These are phyloP conservation scores for Tachina grossa DNA, from an alignment of 2,888 invertebrate species.

Conservation along the genomic window DNA sequence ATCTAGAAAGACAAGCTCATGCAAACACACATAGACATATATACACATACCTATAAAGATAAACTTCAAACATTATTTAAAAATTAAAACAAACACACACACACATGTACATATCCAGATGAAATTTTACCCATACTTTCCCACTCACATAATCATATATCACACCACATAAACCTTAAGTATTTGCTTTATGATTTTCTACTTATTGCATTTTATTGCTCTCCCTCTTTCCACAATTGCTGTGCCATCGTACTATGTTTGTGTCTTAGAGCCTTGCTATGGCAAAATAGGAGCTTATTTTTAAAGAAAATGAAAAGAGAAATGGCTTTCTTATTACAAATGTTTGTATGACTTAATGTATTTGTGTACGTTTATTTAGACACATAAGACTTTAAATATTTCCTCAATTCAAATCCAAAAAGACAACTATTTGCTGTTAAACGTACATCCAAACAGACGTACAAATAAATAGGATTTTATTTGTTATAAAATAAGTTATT, in stretches of 20 bases:
- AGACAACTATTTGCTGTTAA: conserved; percentile 25
- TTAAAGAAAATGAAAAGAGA: neutral
- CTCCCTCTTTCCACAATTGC: neutral
- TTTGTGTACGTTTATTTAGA: conserved; percentile 25
- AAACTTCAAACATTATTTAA: conserved; percentile 29
- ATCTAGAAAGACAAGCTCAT: neutral
- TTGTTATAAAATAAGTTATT: conserved; percentile 4
- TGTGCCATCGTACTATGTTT: neutral
- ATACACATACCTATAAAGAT: neutral
- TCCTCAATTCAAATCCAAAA: conserved; percentile 49
- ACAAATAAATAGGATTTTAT: neutral
- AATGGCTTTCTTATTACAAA: conserved; percentile 20
- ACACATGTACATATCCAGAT: neutral
- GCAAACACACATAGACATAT: neutral
- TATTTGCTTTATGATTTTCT: conserved; percentile 64
- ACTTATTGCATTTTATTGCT: conserved; percentile 40
- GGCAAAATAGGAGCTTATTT: neutral
- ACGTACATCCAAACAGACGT: neutral
- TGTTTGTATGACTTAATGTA: neutral
- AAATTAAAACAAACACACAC: neutral
- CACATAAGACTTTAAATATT: conserved; percentile 58
- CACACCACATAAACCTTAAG: conserved; percentile 56
- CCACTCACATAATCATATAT: neutral
- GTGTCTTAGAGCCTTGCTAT: neutral
- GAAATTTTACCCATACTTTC: neutral